These are phyloP conservation scores for Eulemur rubriventer DNA, from an alignment of 2,797 vertebrate genomes.

Conservation along the genomic window DNA sequence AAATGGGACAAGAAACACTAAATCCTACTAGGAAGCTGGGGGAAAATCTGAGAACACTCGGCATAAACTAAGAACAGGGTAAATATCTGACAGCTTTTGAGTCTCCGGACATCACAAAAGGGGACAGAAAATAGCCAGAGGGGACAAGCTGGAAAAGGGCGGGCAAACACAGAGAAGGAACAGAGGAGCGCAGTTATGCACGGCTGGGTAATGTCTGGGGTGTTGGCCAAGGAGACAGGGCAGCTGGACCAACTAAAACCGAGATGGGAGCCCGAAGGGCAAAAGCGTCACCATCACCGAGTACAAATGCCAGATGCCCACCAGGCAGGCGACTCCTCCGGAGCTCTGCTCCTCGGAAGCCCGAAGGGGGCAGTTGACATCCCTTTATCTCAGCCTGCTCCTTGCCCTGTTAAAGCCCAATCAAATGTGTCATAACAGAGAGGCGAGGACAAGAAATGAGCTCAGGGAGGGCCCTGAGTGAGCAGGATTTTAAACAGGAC, in stretches of 20 bases:
- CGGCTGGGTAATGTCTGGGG: conserved; percentile 67
- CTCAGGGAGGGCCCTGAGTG: not conserved
- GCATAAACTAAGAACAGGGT: not conserved
- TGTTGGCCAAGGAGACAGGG: conserved; percentile 29
- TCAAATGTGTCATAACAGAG: not conserved
- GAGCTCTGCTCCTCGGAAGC: rapidly evolving
- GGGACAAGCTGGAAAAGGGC: not conserved
- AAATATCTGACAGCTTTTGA: not conserved
- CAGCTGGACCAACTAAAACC: not conserved
- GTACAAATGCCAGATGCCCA: not conserved
- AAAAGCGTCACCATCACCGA: not conserved
- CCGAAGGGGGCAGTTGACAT: rapidly evolving
- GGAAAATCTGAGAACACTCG: not conserved
- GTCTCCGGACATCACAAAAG: not conserved
- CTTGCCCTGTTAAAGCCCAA: not conserved
- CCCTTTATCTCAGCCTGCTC: not conserved
- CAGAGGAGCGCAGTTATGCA: conserved; percentile 5
- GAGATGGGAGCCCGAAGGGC: not conserved
- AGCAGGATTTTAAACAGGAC: not conserved
- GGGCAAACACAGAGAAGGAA: not conserved
- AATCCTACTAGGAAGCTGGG: not conserved
- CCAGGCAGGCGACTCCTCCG: not conserved
- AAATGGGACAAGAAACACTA: not conserved
- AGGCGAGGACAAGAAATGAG: not conserved
- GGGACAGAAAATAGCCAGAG: conserved; percentile 44